A percentile compares a stretch with the other conserved stretches of the same genome.
phyloP scores from a whole-genome alignment of 2,888 invertebrate species.

The Priocnemis perturbator region DNA sequence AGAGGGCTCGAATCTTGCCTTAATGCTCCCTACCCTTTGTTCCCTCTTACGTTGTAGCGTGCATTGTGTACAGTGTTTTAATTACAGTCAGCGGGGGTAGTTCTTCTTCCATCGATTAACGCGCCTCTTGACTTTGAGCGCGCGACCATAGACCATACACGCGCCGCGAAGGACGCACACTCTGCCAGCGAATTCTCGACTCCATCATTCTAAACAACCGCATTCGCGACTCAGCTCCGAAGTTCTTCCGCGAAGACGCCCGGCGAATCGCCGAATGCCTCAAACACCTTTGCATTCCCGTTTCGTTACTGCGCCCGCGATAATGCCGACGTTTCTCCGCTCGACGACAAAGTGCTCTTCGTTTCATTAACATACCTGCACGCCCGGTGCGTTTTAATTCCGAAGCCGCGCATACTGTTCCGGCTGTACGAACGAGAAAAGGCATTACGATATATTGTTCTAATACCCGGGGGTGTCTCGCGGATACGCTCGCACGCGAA shows the following conservation, averaged over 20 bases:
- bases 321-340: not conserved
- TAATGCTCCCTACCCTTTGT: slow-evolving; percentile 45
- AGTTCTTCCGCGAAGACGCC: too few relatives aligned
- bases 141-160: too few relatives aligned
- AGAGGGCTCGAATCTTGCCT: slow-evolving; percentile 39
- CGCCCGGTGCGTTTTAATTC: not conserved
- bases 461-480: not conserved
- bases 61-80: slow-evolving; percentile 47
- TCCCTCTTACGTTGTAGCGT: slow-evolving; percentile 19
- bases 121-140: slow-evolving; percentile 20
- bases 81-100: slow-evolving; percentile 35
- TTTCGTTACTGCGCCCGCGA: not conserved
- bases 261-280: not conserved
- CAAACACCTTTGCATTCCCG: not conserved
- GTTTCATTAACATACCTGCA: too few relatives aligned
- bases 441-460: not conserved
- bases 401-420: not conserved
- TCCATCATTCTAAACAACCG: too few relatives aligned
- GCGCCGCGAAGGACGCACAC: too few relatives aligned
- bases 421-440: not conserved
- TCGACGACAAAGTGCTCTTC: not conserved
- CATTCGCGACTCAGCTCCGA: too few relatives aligned
- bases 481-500: not conserved
- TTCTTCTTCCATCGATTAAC: slow-evolving; percentile 41
- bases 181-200: too few relatives aligned